Evolutionary conservation across 1,140 invertebrate species (phyloP), one percentile per base, ranked within the genome.

Genomic region (Aphidius ervi): DNA sequence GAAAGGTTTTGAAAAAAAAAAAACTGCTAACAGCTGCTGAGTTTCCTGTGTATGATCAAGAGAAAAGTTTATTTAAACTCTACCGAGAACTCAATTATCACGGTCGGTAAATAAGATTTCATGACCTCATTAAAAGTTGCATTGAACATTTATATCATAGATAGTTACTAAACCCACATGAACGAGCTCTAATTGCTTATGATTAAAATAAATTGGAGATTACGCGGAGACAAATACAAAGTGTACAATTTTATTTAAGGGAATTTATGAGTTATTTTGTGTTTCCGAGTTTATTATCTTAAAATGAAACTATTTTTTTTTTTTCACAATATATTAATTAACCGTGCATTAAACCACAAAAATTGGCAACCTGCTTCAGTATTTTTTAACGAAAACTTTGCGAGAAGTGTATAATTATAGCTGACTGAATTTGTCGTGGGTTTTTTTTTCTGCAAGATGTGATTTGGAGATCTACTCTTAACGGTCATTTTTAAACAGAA

Each of bases 131-230:
- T 50, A 10, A 47, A 43, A 31, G 23, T 31, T 31, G 2, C 23
- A 31, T 31, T 31, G 23, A 31, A 31, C 23, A 4, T 31, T 31
- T 46, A 45, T 45, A 5, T 47, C 9, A 8, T 5, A 20, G 48
- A 58, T 41, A 52, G 46, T 43, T 6, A 2, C 2, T 9, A 23
- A 9, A n/a, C 10, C 37, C 23, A 37, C 42, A 40, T 59, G 62
- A 62, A 61, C 45, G 45, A 46, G 59, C 56, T 49, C 45, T 65
- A 68, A 68, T 72, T 68, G 70, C 53, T 66, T 58, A 61, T 72
- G 67, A 75, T 74, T 68, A 68, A 54, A 64, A 52, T 67, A 67
- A 67, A 74, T 73, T 71, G 70, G 68, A 60, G 66, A 59, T 66
- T 68, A 68, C 47, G 59, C 60, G 57, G 58, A 65, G 62, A 64